A percentile compares a stretch with the other conserved stretches of the same genome.
phyloP scores from a whole-genome alignment of 2,113 vertebrate genomes.

The Ophiodon elongatus region DNA sequence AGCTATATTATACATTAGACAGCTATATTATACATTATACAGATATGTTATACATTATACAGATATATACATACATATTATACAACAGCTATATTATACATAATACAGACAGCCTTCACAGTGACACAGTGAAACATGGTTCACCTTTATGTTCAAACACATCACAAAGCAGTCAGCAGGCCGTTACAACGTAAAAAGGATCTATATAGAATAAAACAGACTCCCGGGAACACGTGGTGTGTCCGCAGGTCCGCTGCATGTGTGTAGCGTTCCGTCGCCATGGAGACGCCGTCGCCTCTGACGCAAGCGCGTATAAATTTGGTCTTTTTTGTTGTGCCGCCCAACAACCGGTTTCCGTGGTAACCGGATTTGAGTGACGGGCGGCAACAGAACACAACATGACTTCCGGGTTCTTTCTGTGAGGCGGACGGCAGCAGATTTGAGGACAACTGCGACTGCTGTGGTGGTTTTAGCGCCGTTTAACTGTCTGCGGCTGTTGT shows the following conservation, averaged over 20 bases:
- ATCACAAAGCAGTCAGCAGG: not conserved
- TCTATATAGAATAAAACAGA: conserved; percentile 35
- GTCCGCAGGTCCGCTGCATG: conserved; percentile 52
- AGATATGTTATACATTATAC: too few species aligned
- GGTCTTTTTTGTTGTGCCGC: conserved; percentile 88
- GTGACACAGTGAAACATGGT: not conserved
- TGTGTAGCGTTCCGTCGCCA: conserved; percentile 84
- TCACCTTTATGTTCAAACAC: not conserved
- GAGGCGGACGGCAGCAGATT: conserved; percentile 5
- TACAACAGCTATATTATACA: too few species aligned
- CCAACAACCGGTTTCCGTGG: conserved; percentile 85
- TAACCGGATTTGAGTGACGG: conserved; percentile 74
- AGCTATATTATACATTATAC: too few species aligned
- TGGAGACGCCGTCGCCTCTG: conserved; percentile 85
- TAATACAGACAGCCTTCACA: not conserved
- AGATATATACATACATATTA: too few species aligned
- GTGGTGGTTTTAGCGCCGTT: not conserved
- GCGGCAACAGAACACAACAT: conserved; percentile 61
- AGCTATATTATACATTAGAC: too few species aligned
- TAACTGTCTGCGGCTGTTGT: not conserved
- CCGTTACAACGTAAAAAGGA: not conserved
- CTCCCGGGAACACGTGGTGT: conserved; percentile 62
- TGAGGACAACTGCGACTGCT: not conserved
- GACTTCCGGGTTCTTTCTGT: conserved; percentile 76
- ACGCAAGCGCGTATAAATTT: conserved; percentile 86